Evolutionary conservation across 2,888 invertebrate species (phyloP).

Genomic region (Axea sp.): DNA sequence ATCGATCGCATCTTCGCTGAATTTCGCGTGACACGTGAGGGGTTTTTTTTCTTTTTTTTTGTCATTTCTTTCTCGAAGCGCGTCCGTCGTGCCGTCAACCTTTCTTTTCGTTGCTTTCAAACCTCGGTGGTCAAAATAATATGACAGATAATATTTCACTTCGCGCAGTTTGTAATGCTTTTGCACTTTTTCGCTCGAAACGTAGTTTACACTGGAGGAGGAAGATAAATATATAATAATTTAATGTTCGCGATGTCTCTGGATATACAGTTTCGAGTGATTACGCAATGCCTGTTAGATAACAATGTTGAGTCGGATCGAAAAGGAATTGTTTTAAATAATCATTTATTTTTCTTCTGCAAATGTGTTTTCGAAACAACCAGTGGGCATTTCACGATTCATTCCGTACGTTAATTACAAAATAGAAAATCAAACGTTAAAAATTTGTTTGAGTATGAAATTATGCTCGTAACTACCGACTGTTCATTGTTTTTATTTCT

Average conservation of each 20-base stretch:
- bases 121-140: conserved; percentile 55
- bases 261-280: conserved; percentile 14
- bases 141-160: conserved; percentile 58
- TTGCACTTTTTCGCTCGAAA: conserved; percentile 38
- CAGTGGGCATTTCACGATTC: too few species aligned
- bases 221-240: conserved; percentile 27
- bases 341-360: too few species aligned
- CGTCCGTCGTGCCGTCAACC: conserved; percentile 38
- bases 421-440: too few species aligned
- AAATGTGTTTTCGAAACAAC: too few species aligned
- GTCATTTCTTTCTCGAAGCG: conserved; percentile 1
- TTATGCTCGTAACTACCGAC: too few species aligned
- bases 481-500: too few species aligned
- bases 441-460: too few species aligned
- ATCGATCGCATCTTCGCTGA: conserved; percentile 29
- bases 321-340: too few species aligned
- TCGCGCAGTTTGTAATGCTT: conserved; percentile 39
- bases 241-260: not conserved
- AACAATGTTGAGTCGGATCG: not conserved
- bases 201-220: conserved; percentile 13
- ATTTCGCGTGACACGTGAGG: conserved; percentile 38
- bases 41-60: conserved; percentile 3
- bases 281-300: conserved; percentile 3
- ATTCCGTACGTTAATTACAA: too few species aligned
- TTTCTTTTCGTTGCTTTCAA: conserved; percentile 45